These are phyloP conservation scores for Muschampia plurimacula DNA, from an alignment of 2,888 invertebrate species.

Conservation along the genomic window DNA sequence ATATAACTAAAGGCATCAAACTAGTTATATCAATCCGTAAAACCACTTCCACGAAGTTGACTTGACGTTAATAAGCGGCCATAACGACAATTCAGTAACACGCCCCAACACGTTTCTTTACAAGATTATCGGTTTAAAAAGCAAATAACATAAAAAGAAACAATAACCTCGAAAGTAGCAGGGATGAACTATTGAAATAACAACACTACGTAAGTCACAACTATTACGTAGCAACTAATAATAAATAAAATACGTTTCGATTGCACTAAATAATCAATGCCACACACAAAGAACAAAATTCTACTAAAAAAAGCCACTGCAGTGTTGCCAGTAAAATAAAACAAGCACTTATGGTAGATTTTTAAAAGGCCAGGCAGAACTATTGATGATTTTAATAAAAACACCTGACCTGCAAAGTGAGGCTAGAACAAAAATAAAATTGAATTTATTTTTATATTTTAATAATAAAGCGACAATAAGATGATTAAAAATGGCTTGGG, in stretches of 20 bases:
- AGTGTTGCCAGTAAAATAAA: conserved; percentile 33
- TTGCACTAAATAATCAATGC: conserved; percentile 28
- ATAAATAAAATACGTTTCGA: conserved; percentile 13
- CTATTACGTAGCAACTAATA: conserved; percentile 29
- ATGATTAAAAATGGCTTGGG: conserved; percentile 37
- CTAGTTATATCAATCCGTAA: conserved; percentile 62
- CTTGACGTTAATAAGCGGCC: conserved; percentile 71
- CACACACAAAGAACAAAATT: conserved; percentile 31
- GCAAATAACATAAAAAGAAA: conserved; percentile 34
- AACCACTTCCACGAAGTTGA: conserved; percentile 73
- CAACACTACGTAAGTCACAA: conserved; percentile 24
- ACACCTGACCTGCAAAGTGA: conserved; percentile 38
- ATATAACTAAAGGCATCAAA: conserved; percentile 57
- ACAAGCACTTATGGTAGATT: conserved; percentile 32
- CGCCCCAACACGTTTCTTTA: conserved; percentile 58
- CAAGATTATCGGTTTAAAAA: conserved; percentile 33
- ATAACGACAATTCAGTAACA: conserved; percentile 68
- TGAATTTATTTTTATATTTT: conserved; percentile 29
- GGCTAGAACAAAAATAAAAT: conserved; percentile 36
- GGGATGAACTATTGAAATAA: conserved; percentile 25
- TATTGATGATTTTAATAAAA: conserved; percentile 11
- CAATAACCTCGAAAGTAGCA: conserved; percentile 35
- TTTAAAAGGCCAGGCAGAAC: conserved; percentile 31
- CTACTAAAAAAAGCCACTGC: conserved; percentile 19
- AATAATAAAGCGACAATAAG: conserved; percentile 33